Evolutionary conservation across 2,113 vertebrate species (phyloP), one percentile per base, ranked within the genome.

Genomic region (Mellivora capensis): DNA sequence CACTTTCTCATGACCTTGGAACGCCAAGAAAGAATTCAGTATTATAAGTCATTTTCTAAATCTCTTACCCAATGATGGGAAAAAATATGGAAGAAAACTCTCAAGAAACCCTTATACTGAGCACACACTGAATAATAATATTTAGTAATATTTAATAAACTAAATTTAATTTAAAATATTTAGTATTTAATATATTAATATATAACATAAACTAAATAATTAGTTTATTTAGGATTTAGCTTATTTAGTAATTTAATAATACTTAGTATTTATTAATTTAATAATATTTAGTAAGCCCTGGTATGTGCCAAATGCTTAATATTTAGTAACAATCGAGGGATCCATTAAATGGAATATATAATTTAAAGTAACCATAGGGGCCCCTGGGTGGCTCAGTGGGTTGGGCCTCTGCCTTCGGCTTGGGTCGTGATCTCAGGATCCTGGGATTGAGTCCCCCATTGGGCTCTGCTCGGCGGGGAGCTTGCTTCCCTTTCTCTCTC

Each of bases 81-180:
- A 29, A 62, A 80, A 76, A 49, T 34, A 74, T 17, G 62, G 81
- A 84, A 76, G 61, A 84, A 93, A 87, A 93, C 47, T 64, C 62
- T 81, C 6, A 71, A 80, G 80, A 94, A 91, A 67, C 25, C 37
- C 18, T 81, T 61, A 81, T 7, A 49, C 18, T 79, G 52, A 91
- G 5, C 71, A 49, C 31, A 67, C 39, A 52, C 11, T 59, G 44
- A 93, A 31, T 79, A 67, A 67, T 67, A 67, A 34, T 67, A 59
- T 37, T 90, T 90, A 93, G 77, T 95, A 89, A 74, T 96, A 84
- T 84, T 89, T 85, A 71, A 71, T 59, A 89, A 85, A 31, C 72
- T 34, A 64, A 67, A 67, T 67, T 67, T 67, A 67, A 7, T 67
- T 34, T 34, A 67, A 67, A 34, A 64, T 31, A 67, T 34, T 67